Conservation (phyloP, 1,140 invertebrate genomes). For the Anastrepha obliqua region DNA sequence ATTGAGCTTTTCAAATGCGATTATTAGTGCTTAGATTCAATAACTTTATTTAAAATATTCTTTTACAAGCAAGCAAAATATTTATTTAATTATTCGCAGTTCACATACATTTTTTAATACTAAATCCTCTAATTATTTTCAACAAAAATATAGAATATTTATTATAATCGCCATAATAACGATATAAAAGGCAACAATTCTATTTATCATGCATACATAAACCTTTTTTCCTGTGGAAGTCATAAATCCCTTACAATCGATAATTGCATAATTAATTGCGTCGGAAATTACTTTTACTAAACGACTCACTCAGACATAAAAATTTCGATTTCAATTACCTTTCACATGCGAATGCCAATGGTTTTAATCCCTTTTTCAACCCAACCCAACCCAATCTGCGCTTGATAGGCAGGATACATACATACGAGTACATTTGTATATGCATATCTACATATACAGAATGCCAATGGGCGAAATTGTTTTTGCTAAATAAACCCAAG, state of each 20-base stretch:
- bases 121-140: background rate
- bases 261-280: slow-evolving; percentile 49
- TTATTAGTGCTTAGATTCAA: background rate
- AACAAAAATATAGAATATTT: slow-evolving; percentile 20
- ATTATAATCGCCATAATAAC: background rate
- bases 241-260: slow-evolving; percentile 44
- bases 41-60: background rate
- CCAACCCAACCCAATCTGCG: background rate
- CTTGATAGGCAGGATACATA: background rate
- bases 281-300: slow-evolving; percentile 52
- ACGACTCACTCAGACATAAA: background rate
- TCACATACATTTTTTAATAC: background rate
- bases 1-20: background rate
- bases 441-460: background rate
- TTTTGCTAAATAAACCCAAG: background rate
- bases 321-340: slow-evolving; percentile 42
- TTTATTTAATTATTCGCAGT: background rate
- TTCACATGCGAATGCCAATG: slow-evolving; percentile 35
- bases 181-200: background rate
- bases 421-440: background rate
- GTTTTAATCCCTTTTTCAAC: background rate
- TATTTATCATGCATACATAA: background rate
- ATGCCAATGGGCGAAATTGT: background rate
- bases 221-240: background rate
- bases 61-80: background rate